Percentiles rank a stretch among this genome's conserved stretches.
Conservation (phyloP, 2,113 vertebrate genomes). For the Myiozetetes cayanensis region DNA sequence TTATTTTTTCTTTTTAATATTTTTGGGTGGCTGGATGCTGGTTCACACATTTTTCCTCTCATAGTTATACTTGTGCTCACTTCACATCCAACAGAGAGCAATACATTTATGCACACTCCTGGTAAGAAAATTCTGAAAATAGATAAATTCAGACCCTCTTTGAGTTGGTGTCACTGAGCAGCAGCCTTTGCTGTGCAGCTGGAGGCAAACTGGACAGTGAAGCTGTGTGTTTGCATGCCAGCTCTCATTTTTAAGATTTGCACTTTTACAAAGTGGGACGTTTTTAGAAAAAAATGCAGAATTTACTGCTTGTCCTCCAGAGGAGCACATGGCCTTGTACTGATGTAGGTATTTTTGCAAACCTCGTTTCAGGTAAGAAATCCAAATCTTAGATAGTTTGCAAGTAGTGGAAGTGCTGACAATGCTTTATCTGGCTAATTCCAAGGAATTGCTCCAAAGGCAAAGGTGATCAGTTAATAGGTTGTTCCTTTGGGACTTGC, state of each 20-base stretch:
- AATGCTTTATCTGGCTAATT: neutral
- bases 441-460: neutral
- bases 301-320: neutral
- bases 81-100: neutral
- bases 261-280: rapidly evolving
- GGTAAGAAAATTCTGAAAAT: neutral
- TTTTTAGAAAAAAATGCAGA: neutral
- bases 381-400: neutral
- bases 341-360: neutral
- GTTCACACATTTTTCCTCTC: neutral
- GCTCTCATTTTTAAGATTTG: neutral
- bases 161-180: neutral
- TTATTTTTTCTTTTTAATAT: too few relatives aligned
- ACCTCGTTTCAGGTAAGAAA: neutral
- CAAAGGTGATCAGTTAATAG: neutral
- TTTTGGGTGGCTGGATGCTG: neutral
- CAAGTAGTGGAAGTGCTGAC: neutral
- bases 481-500: neutral
- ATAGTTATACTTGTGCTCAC: neutral
- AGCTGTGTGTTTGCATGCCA: neutral
- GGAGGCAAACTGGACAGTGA: neutral
- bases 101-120: neutral
- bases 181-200: neutral
- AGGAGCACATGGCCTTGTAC: neutral
- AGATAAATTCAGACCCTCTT: neutral